phyloP scores from a whole-genome alignment of 1,140 invertebrate species.

The Drosophila setifemur region DNA sequence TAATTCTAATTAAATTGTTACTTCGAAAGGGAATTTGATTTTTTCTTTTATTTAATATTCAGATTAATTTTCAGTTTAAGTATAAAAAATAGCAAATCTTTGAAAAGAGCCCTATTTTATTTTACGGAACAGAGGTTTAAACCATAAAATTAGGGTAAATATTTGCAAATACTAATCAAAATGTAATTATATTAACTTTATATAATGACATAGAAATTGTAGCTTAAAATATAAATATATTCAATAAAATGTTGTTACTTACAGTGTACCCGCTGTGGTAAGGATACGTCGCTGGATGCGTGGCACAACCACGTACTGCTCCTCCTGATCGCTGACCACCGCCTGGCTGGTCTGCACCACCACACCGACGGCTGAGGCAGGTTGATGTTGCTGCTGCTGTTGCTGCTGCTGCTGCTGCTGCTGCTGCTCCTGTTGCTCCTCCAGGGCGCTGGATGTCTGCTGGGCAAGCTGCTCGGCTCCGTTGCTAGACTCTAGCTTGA shows the following conservation, averaged over 20 bases:
- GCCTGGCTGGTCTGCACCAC: constrained; percentile 57
- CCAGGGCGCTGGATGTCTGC: constrained; percentile 30
- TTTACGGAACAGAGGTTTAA: too few relatives aligned
- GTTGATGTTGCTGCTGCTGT: constrained; percentile 29
- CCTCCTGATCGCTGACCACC: constrained; percentile 47
- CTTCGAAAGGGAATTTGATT: too few relatives aligned
- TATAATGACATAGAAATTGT: too few relatives aligned
- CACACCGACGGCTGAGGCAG: constrained; percentile 43
- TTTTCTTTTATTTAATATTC: too few relatives aligned
- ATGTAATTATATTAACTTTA: too few relatives aligned
- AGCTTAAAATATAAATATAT: too few relatives aligned
- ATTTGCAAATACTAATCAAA: too few relatives aligned
- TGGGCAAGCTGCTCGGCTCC: constrained; percentile 43
- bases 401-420: constrained; percentile 49
- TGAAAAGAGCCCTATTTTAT: too few relatives aligned
- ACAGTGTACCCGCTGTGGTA: constrained; percentile 76
- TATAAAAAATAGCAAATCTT: too few relatives aligned
- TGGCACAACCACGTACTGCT: constrained; percentile 54
- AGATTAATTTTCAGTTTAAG: too few relatives aligned
- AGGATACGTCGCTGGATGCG: constrained; percentile 66
- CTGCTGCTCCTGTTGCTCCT: constrained; percentile 60
- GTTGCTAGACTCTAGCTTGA: constrained; percentile 69
- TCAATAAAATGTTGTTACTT: too few relatives aligned
- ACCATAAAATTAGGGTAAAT: background rate
- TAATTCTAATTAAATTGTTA: too few relatives aligned